Base-by-base conservation (phyloP, 2,888 invertebrate genomes). In the Eupithecia insigniata region DNA sequence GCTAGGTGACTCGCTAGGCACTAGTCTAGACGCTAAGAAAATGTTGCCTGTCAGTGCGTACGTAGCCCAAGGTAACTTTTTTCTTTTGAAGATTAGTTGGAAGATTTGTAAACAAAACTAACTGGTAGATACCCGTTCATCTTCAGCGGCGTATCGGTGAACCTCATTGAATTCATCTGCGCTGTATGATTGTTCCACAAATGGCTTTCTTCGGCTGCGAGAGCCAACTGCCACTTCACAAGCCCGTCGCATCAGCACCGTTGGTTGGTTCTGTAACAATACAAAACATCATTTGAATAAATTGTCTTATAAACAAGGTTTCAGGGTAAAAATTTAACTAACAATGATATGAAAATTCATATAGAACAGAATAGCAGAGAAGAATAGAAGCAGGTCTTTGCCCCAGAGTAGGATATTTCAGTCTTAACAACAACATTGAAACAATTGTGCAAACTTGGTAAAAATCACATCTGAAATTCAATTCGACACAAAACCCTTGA, bases 151-250 rank as follows among this genome's bases (percentile, higher is more conserved):
- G 80, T 82, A 90, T 36, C 84, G 83, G 60, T 82, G 85, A 72
- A 84, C 83, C 77, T 87, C 85, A 75, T 85, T 83, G 46, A 86
- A 78, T 14, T 82, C 74, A 69, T 90, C 88, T 6, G 84, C 81
- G 16, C 81, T 69, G 74, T 81, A 87, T 5, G 87, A 82, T 1
- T 90, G 85, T 34, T 79, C 79, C 12, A 89, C 82, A 70, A 88
- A 90, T 2, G 91, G 90, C 70, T 88, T 88, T 30, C 83, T 83
- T 12, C 87, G 87, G 51, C 82, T 82, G n/a, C 89, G 86, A 12
- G 76, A 69, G 26, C 90, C 92, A 26, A 87, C 85, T 16, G 92
- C 92, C 43, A 91, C 88, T 77, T 93, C 92, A 76, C 92, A 92
- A 12, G 92, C 93, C 2, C 92, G 91, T 66, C 86, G 87, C 89